Percentiles rank a stretch among this genome's conserved stretches.
Conservation (phyloP, 2,888 invertebrate species). For the Platypus cylindrus region DNA sequence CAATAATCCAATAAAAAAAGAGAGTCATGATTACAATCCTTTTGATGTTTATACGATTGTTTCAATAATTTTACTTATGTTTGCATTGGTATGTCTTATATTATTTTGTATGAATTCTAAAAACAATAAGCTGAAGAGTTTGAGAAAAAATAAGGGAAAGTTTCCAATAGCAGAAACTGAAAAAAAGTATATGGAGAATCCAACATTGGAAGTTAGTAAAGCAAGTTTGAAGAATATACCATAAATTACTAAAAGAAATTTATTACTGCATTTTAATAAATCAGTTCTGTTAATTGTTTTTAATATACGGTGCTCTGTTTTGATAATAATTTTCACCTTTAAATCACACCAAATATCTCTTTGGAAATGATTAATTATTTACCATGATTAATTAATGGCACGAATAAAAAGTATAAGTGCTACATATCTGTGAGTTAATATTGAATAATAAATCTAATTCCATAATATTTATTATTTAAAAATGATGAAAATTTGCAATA, state of each 20-base stretch:
- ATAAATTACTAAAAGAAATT: no score
- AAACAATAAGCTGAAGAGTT: conserved; percentile 5
- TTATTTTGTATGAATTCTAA: conserved; percentile 7
- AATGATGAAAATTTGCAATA: no score
- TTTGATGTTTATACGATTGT: conserved; percentile 6
- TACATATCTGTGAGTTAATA: no score
- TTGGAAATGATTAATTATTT: no score
- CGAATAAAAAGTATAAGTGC: no score
- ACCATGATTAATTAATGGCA: no score
- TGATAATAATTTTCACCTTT: no score
- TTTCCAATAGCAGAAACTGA: conserved; percentile 6
- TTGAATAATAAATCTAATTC: no score
- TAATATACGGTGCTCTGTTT: no score
- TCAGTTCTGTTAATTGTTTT: conserved; percentile 1
- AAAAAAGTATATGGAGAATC: conserved; percentile 6
- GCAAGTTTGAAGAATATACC: conserved; percentile 8
- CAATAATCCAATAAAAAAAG: no score
- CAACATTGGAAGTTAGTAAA: conserved; percentile 3
- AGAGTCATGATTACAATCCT: not conserved
- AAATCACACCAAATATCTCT: no score
- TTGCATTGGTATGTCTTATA: conserved; percentile 1
- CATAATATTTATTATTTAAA: no score
- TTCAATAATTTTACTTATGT: conserved; percentile 5
- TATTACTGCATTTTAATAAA: not conserved
- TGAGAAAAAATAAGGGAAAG: conserved; percentile 7